phyloP scores from a whole-genome alignment of 2,113 vertebrate genomes.

The Bubo bubo region DNA sequence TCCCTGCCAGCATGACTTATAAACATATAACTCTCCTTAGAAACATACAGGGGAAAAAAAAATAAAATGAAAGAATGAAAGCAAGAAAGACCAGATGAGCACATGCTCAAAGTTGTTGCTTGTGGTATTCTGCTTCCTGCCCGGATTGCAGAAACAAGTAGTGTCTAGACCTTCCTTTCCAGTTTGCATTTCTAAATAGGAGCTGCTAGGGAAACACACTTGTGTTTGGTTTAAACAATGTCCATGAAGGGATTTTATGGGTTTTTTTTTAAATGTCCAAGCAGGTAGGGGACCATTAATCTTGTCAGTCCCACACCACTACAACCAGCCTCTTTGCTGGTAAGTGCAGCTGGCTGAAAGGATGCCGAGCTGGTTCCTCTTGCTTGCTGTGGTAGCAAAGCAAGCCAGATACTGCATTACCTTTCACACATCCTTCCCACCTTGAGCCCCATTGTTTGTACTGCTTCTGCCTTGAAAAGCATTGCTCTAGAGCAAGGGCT shows the following conservation, averaged over 20 bases:
- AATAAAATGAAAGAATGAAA: background rate
- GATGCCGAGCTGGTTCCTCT: accelerated
- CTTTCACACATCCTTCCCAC: background rate
- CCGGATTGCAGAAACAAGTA: background rate
- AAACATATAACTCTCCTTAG: background rate
- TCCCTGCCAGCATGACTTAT: background rate
- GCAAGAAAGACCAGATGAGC: background rate
- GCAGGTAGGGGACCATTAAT: background rate
- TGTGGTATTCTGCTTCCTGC: background rate
- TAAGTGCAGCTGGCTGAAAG: background rate
- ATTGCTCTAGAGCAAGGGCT: background rate
- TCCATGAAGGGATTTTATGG: background rate
- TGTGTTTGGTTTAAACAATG: background rate
- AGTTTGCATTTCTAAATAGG: background rate
- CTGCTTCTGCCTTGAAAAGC: background rate
- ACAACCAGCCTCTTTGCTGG: background rate
- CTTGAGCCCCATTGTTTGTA: accelerated
- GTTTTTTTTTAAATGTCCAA: background rate
- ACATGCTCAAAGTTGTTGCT: background rate
- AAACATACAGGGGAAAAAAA: background rate
- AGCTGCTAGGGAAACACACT: background rate
- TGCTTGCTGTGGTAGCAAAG: background rate
- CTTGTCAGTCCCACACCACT: background rate
- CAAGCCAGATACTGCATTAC: accelerated
- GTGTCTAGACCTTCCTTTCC: background rate